Evolutionary conservation across 1,140 invertebrate genomes (phyloP), one percentile per base, ranked within the genome.

Genomic region (Chrysomallon squamiferum): DNA sequence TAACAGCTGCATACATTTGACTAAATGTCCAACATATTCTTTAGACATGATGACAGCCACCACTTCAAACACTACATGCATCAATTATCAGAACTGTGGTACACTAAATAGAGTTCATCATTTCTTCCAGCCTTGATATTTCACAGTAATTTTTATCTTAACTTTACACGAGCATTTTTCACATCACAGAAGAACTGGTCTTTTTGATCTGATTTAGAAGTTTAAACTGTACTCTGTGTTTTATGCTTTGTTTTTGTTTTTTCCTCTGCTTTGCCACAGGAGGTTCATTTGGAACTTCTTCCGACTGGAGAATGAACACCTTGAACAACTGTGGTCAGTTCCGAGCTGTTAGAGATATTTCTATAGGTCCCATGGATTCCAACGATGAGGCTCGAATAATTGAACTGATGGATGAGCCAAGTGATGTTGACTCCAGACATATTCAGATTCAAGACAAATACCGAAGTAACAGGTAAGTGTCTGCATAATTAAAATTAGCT

Each of bases 251-350:
- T 56, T 57, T 56, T 64, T 54, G 30, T 35, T 15, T 65, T 69
- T 72, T n/a, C n/a, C n/a, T n/a, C n/a, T n/a, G n/a, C n/a, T n/a
- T n/a, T n/a, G n/a, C n/a, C n/a, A 49, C 74, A 96, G 95, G 76
- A 89, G 97, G 64, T 99, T 99, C 87, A 91, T 99, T 41, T 99
- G 98, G 98, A 99, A 99, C 86, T 99, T 97, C 84, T 99, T 99
- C 88, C 96, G 98, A 0, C 84, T 99, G 69, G 98, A 99, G 87
- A 99, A 99, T 87, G 98, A 99, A 81, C 98, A 99, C 77, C n/a
- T 87, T 99, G 6, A 99, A 99, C 87, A 99, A 99, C 87, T 99
- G 97, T 87, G 97, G 97, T 86, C 96, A 99, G 88, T 99, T 99
- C 88, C 88, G 97, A 81, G 97, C 97, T 3, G 97, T 99, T 0